Evolutionary conservation across 1,140 invertebrate species (phyloP).

Genomic region (Sitobion miscanthi): DNA sequence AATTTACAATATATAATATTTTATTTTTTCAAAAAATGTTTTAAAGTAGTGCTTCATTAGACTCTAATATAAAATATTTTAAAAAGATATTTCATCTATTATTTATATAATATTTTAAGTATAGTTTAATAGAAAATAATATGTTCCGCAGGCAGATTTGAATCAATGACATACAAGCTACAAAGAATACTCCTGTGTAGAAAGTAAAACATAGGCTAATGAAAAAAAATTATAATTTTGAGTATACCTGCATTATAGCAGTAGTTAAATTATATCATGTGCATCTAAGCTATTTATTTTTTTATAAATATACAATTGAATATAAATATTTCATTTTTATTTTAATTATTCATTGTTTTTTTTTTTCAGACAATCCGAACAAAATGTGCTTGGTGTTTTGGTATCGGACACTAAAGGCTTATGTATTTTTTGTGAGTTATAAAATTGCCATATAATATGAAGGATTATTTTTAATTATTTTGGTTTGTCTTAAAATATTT

Average conservation of each 20-base stretch:
- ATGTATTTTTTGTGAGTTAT: slow-evolving; percentile 38
- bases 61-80: no score
- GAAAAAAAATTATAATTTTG: neutral
- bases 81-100: no score
- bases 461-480: neutral
- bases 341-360: neutral
- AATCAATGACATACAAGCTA: no score
- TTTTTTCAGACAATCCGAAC: slow-evolving; percentile 46
- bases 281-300: neutral
- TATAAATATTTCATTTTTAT: neutral
- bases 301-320: neutral
- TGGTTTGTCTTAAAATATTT: neutral
- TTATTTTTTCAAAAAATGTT: no score
- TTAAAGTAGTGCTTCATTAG: no score
- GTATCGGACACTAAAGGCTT: slow-evolving; percentile 29
- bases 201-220: no score
- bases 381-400: slow-evolving; percentile 39
- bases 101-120: no score
- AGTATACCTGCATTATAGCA: neutral
- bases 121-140: no score
- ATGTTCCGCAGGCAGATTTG: no score
- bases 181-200: no score
- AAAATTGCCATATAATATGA: neutral
- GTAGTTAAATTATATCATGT: neutral
- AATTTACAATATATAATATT: neutral